Evolutionary conservation across 2,113 vertebrate species (phyloP), one percentile per base, ranked within the genome.

Genomic region (Zapus hudsonius): DNA sequence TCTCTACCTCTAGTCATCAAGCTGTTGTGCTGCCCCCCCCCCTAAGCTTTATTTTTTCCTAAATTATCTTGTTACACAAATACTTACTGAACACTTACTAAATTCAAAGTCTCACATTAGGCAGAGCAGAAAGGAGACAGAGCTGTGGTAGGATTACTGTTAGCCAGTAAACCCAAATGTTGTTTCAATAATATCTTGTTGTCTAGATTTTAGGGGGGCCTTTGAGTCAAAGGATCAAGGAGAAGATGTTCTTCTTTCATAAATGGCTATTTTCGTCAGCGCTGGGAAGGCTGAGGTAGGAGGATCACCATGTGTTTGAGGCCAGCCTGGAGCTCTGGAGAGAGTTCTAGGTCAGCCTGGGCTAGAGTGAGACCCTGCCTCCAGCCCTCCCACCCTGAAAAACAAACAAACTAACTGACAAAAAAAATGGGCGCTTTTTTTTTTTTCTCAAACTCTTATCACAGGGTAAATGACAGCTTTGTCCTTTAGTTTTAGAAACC

Each of bases 121-220:
- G 10, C 47, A 72, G 16, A 87, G 9, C 69, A n/a, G 78, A 73
- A 84, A 72, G 25, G 44, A 64, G 20, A 73, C 17, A 20, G 75
- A 82, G 66, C 15, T 75, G 1, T 55, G 76, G 3, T 31, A 4
- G 19, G 10, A 16, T 80, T 17, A 55, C 44, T 38, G 31, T 59
- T 67, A 52, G 13, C 79, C 64, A 64, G 36, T 66, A n/a, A 90
- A 20, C 27, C 22, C 52, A 82, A 29, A 33, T 72, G 2, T 2
- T 19, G 89, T 84, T 94, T 93, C 23, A 75, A 2, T n/a, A 78
- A 29, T 83, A 47, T 61, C 82, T 91, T 89, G 27, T 86, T 88
- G 38, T 72, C 15, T 55, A 85, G n/a, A 5, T 78, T 86, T 92
- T 86, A 29, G 23, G 31, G 22, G 90, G 36, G 27, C 1, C 61